phyloP scores from a whole-genome alignment of 2,888 invertebrate species.

The Vannuccia rotundouncinata region DNA sequence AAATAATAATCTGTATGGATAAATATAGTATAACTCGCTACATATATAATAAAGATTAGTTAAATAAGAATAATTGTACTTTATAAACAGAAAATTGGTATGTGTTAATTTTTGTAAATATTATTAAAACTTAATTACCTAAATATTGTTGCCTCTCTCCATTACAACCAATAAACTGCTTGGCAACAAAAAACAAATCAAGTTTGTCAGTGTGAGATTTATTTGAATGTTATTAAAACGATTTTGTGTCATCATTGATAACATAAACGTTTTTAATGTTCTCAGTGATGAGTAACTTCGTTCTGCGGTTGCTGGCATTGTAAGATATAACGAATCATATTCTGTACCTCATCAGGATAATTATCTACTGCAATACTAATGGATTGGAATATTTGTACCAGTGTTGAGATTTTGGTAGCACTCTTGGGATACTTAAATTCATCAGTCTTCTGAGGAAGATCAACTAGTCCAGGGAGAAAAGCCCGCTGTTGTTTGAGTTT shows the following conservation, averaged over 20 bases:
- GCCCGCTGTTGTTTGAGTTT: background rate
- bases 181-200: background rate
- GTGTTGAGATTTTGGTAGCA: too few species aligned
- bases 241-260: background rate
- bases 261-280: background rate
- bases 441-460: background rate
- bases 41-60: background rate
- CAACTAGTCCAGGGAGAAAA: background rate
- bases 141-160: background rate
- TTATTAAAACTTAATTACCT: background rate
- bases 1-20: background rate
- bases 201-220: background rate
- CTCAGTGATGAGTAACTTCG: background rate
- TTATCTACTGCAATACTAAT: too few species aligned
- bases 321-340: background rate
- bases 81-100: background rate
- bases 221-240: background rate
- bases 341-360: too few species aligned
- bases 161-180: background rate
- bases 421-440: too few species aligned
- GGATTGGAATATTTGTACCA: too few species aligned
- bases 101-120: background rate
- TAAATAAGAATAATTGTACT: background rate
- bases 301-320: background rate
- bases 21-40: background rate